phyloP scores from a whole-genome alignment of 2,797 vertebrate species.

The Etheostoma nigrum region DNA sequence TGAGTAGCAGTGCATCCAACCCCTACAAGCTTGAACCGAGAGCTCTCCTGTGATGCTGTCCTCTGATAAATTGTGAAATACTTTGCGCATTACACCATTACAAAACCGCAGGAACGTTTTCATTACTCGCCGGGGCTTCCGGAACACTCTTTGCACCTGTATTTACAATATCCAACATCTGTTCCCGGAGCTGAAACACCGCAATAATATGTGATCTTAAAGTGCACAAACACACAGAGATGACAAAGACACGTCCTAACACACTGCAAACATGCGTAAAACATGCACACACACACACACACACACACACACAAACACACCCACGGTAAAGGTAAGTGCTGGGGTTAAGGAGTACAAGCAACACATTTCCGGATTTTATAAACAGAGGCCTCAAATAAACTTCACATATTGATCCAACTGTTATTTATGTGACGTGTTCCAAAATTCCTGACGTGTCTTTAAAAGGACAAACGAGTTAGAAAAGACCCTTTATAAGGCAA shows the following conservation, averaged over 20 bases:
- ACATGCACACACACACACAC: slow-evolving; percentile 7
- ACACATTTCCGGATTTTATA: slow-evolving; percentile 87
- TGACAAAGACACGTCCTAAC: slow-evolving; percentile 43
- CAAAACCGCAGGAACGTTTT: slow-evolving; percentile 72
- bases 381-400: slow-evolving; percentile 88
- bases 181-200: slow-evolving; percentile 71
- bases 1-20: slow-evolving; percentile 1
- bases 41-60: slow-evolving; percentile 44
- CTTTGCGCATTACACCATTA: slow-evolving; percentile 68
- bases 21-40: background rate
- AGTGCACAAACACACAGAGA: slow-evolving; percentile 37
- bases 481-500: slow-evolving; percentile 92
- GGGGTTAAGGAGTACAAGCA: slow-evolving; percentile 78
- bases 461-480: slow-evolving; percentile 88
- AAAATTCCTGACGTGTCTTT: slow-evolving; percentile 89
- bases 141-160: slow-evolving; percentile 81
- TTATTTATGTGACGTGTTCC: slow-evolving; percentile 89
- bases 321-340: slow-evolving; percentile 71
- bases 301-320: slow-evolving; percentile 33
- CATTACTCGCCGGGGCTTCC: slow-evolving; percentile 76
- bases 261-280: slow-evolving; percentile 42
- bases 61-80: slow-evolving; percentile 75
- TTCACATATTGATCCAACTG: slow-evolving; percentile 87
- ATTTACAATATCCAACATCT: slow-evolving; percentile 84
- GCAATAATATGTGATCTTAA: slow-evolving; percentile 72